A percentile compares a stretch with the other conserved stretches of the same genome.
Conservation (phyloP, 2,888 invertebrate genomes). For the Thereva nobilitata region DNA sequence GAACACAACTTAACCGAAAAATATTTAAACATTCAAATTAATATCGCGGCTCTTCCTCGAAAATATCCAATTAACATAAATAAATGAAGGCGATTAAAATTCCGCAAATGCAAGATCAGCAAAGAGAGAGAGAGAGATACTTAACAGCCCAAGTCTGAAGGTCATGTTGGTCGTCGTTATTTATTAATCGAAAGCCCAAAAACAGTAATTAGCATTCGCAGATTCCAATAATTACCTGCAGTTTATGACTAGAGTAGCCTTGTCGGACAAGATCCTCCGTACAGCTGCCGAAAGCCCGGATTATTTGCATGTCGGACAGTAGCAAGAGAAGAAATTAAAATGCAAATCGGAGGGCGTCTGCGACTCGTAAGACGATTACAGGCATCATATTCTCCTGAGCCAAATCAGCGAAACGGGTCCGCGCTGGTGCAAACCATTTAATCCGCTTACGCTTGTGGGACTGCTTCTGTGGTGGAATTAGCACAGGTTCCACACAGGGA, state of each 20-base stretch:
- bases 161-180: too few relatives aligned
- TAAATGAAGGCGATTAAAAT: too few relatives aligned
- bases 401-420: constrained; percentile 17
- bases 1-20: too few relatives aligned
- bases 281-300: constrained; percentile 4
- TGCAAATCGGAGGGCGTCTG: constrained; percentile 24
- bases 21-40: too few relatives aligned
- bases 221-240: too few relatives aligned
- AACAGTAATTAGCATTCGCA: too few relatives aligned
- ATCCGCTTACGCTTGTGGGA: constrained; percentile 26
- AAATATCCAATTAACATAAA: too few relatives aligned
- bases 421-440: constrained; percentile 24
- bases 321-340: constrained; percentile 21
- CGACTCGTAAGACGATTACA: constrained; percentile 24
- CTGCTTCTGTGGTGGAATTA: constrained; percentile 23
- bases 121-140: too few relatives aligned
- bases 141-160: too few relatives aligned
- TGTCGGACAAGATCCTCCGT: constrained; percentile 6
- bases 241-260: not conserved
- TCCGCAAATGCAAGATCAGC: too few relatives aligned
- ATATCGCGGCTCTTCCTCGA: too few relatives aligned
- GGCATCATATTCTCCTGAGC: constrained; percentile 25
- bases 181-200: too few relatives aligned
- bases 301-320: constrained; percentile 15
- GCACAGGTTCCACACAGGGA: constrained; percentile 3